Evolutionary conservation across 2,888 invertebrate genomes (phyloP).

Genomic region (Phengaris arion): DNA sequence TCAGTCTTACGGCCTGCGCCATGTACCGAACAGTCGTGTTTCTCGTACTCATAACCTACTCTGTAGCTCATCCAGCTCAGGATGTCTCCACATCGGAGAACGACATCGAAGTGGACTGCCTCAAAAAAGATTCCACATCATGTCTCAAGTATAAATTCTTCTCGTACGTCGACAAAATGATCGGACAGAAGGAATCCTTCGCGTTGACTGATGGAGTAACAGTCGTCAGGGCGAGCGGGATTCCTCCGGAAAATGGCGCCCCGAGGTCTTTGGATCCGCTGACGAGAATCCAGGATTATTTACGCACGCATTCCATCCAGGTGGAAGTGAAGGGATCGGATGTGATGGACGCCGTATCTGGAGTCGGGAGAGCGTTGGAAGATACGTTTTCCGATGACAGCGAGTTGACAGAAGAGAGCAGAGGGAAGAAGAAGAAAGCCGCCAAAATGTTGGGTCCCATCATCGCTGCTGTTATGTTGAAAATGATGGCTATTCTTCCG

Average conservation of each 20-base stretch:
- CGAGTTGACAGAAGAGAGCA: slow-evolving; percentile 82
- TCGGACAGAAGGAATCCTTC: slow-evolving; percentile 89
- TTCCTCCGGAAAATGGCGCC: slow-evolving; percentile 86
- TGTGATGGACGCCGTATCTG: slow-evolving; percentile 88
- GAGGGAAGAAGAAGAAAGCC: slow-evolving; percentile 91
- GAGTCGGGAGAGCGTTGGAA: slow-evolving; percentile 88
- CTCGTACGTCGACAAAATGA: slow-evolving; percentile 91
- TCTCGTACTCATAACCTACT: slow-evolving; percentile 69
- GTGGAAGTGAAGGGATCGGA: slow-evolving; percentile 92
- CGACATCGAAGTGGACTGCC: slow-evolving; percentile 90
- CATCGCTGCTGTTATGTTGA: slow-evolving; percentile 86
- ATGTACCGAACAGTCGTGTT: slow-evolving; percentile 67
- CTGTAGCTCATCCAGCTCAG: slow-evolving; percentile 84
- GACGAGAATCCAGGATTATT: slow-evolving; percentile 85
- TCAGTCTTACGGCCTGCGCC: slow-evolving; percentile 61
- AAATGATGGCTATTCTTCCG: slow-evolving; percentile 88
- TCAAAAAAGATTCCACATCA: slow-evolving; percentile 89
- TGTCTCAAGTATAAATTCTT: slow-evolving; percentile 93
- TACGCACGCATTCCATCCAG: slow-evolving; percentile 89
- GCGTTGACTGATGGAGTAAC: slow-evolving; percentile 90
- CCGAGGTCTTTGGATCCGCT: slow-evolving; percentile 86
- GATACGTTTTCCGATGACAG: slow-evolving; percentile 83
- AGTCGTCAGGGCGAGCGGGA: slow-evolving; percentile 86
- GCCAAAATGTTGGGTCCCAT: slow-evolving; percentile 88
- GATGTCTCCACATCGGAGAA: slow-evolving; percentile 86